Evolutionary conservation across 2,797 vertebrate species (phyloP).

Genomic region (Pteronotus mesoamericanus): DNA sequence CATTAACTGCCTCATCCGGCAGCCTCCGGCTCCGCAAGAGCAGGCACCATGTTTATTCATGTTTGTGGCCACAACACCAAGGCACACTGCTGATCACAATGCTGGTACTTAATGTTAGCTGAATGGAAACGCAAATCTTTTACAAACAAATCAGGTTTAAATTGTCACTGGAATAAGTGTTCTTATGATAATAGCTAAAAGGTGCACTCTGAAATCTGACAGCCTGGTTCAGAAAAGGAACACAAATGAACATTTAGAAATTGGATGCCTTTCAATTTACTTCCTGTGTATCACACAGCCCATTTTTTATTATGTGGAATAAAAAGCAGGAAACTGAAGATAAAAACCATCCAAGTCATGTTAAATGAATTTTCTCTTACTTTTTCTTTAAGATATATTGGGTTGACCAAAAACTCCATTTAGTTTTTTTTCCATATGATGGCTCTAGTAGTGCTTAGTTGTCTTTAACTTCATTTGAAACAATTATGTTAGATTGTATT

Average conservation of each 20-base stretch:
- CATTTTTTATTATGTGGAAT: conserved; percentile 9
- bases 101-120: not conserved
- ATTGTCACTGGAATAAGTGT: not conserved
- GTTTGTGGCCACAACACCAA: not conserved
- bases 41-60: not conserved
- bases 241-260: not conserved
- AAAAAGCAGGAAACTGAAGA: conserved; percentile 19
- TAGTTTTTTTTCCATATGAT: no score
- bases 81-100: not conserved
- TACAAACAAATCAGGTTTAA: not conserved
- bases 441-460: no score
- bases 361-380: conserved; percentile 1
- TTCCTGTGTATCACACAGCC: not conserved
- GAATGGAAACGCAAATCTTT: not conserved
- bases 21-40: not conserved
- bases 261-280: not conserved
- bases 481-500: no score
- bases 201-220: not conserved
- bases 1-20: not conserved
- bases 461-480: no score
- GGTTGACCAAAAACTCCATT: no score
- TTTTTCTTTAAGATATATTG: conserved; percentile 19
- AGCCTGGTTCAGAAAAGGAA: conserved; percentile 3
- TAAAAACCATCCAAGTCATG: not conserved
- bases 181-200: conserved; percentile 11